These are phyloP conservation scores for Polydrusus cervinus DNA, from an alignment of 2,888 invertebrate species.

Conservation along the genomic window DNA sequence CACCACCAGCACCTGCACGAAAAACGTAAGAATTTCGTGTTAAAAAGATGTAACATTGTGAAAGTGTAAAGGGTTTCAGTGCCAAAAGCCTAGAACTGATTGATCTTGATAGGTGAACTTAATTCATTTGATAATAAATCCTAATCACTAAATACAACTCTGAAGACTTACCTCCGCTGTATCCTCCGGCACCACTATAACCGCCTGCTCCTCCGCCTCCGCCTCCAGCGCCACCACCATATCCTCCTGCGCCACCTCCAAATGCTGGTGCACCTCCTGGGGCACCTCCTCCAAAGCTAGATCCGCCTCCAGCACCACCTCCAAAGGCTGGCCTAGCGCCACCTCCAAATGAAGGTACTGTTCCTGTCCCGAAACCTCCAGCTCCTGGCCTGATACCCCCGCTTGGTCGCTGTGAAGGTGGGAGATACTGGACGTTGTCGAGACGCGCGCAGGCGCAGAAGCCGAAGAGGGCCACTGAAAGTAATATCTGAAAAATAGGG, in stretches of 20 bases:
- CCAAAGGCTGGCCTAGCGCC: slow-evolving; percentile 35
- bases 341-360: slow-evolving; percentile 51
- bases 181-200: slow-evolving; percentile 52
- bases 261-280: slow-evolving; percentile 22
- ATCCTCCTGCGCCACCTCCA: slow-evolving; percentile 20
- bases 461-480: slow-evolving; percentile 61
- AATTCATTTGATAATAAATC: too few relatives aligned
- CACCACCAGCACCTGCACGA: slow-evolving; percentile 50
- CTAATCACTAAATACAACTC: too few relatives aligned
- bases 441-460: slow-evolving; percentile 62
- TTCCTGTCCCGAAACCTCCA: slow-evolving; percentile 52
- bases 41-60: too few relatives aligned
- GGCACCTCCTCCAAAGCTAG: slow-evolving; percentile 21
- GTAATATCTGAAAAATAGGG: slow-evolving; percentile 57
- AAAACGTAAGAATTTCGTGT: too few relatives aligned
- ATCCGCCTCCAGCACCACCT: slow-evolving; percentile 26
- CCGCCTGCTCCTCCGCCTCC: too few relatives aligned
- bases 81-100: too few relatives aligned
- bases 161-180: slow-evolving; percentile 56
- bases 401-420: slow-evolving; percentile 58
- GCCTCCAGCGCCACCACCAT: not conserved
- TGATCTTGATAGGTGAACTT: too few relatives aligned
- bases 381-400: slow-evolving; percentile 53
- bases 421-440: slow-evolving; percentile 64
- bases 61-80: too few relatives aligned